Conservation (phyloP, 2,888 invertebrate genomes). For the Heteromyza rotundicornis region DNA sequence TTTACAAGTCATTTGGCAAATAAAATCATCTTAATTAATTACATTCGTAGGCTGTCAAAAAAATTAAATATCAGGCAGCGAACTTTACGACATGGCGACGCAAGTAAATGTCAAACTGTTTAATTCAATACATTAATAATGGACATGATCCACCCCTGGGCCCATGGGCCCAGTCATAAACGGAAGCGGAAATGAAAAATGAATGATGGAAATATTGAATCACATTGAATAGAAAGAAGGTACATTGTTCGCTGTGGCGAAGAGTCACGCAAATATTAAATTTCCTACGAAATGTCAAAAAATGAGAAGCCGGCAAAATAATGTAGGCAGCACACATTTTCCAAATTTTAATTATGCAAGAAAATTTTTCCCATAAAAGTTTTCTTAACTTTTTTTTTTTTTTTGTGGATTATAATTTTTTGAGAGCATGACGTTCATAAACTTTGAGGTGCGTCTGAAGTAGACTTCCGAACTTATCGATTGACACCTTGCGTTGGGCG, state of each 20-base stretch:
- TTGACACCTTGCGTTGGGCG: too few relatives aligned
- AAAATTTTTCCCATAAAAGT: slow-evolving; percentile 5
- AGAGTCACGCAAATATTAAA: slow-evolving; percentile 14
- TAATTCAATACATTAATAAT: slow-evolving; percentile 25
- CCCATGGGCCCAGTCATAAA: not conserved
- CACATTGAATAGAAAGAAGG: not conserved
- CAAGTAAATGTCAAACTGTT: slow-evolving; percentile 15
- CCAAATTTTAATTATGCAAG: slow-evolving; percentile 26
- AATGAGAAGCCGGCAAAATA: too few relatives aligned
- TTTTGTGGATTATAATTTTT: too few relatives aligned
- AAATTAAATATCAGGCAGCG: slow-evolving; percentile 3
- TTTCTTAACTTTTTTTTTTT: too few relatives aligned
- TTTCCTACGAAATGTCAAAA: slow-evolving; percentile 14
- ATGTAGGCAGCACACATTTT: slow-evolving; percentile 14
- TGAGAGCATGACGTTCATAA: too few relatives aligned
- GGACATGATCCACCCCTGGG: not conserved
- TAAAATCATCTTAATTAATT: slow-evolving; percentile 19
- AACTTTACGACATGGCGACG: not conserved
- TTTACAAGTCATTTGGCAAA: slow-evolving; percentile 23
- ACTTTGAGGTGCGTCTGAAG: too few relatives aligned
- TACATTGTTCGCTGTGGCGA: not conserved
- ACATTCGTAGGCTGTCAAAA: slow-evolving; percentile 16
- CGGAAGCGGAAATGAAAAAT: slow-evolving; percentile 21
- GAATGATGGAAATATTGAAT: slow-evolving; percentile 6
- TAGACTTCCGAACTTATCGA: too few relatives aligned